Evolutionary conservation across 2,888 invertebrate genomes (phyloP).

Genomic region (Parnassius orleans): DNA sequence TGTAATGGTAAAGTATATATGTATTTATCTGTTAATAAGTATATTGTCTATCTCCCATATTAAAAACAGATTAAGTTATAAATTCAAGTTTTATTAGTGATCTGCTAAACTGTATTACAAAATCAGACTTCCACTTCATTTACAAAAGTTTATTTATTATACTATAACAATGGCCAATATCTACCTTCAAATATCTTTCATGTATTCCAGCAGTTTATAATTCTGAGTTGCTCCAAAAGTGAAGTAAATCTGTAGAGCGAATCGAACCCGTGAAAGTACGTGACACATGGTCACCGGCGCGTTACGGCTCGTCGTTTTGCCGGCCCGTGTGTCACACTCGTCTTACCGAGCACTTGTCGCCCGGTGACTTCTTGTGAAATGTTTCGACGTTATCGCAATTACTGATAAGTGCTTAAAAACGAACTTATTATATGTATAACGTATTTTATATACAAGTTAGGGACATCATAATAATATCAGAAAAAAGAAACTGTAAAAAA

Average conservation of each 20-base stretch:
- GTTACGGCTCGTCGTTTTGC: neutral
- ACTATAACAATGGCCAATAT: neutral
- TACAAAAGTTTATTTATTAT: too few species aligned
- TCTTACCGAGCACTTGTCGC: constrained; percentile 12
- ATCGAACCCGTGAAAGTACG: constrained; percentile 23
- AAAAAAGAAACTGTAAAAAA: too few species aligned
- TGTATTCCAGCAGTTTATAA: constrained; percentile 21
- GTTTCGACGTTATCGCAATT: constrained; percentile 3
- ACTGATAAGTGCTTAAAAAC: constrained; percentile 5
- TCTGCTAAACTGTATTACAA: too few species aligned
- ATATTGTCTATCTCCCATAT: too few species aligned
- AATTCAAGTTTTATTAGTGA: too few species aligned
- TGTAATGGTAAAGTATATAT: too few species aligned
- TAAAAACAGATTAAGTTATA: too few species aligned
- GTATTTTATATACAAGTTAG: too few species aligned
- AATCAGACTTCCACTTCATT: too few species aligned
- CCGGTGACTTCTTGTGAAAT: neutral
- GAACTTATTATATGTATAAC: neutral
- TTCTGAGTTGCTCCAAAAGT: constrained; percentile 9
- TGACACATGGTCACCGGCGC: constrained; percentile 10
- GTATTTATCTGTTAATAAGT: too few species aligned
- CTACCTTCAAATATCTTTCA: constrained; percentile 9
- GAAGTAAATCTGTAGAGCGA: constrained; percentile 18
- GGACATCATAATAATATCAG: too few species aligned
- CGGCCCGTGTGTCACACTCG: neutral